Conservation (phyloP, 2,113 vertebrate genomes). For the Capricornis sumatraensis region DNA sequence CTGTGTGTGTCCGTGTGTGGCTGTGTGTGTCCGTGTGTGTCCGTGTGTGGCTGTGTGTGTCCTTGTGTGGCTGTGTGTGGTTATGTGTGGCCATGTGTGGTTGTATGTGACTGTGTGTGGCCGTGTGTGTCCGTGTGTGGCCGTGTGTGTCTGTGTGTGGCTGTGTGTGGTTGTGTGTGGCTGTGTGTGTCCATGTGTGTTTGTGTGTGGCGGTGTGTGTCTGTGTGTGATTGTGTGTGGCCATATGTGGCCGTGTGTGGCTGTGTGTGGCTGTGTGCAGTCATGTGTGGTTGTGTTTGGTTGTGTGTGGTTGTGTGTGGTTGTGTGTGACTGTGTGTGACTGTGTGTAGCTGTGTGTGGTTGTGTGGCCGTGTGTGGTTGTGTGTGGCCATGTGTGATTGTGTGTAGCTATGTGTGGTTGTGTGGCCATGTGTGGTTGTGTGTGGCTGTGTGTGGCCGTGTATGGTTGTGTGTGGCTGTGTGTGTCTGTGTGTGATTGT, state of each 20-base stretch:
- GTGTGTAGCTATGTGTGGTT: too few relatives aligned
- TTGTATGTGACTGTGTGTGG: accelerated
- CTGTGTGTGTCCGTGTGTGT: accelerated
- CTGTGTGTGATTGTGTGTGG: accelerated
- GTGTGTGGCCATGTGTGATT: accelerated
- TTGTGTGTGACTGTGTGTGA: accelerated
- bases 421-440: accelerated
- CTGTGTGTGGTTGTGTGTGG: accelerated
- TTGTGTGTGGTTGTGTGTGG: accelerated
- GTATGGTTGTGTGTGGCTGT: accelerated
- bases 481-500: too few relatives aligned
- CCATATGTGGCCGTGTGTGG: too few relatives aligned
- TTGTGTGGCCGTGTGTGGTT: accelerated
- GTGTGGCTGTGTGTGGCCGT: too few relatives aligned
- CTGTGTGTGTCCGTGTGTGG: accelerated
- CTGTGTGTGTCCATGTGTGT: too few relatives aligned
- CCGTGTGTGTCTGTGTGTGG: accelerated
- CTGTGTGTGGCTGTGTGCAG: accelerated
- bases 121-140: accelerated
- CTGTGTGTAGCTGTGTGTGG: accelerated
- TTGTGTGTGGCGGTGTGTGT: accelerated
- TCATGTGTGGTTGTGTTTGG: too few relatives aligned
- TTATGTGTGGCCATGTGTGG: accelerated
- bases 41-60: too few relatives aligned
- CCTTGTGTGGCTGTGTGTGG: accelerated